Evolutionary conservation across 1,140 invertebrate genomes (phyloP).

Genomic region (Ceratina australensis): DNA sequence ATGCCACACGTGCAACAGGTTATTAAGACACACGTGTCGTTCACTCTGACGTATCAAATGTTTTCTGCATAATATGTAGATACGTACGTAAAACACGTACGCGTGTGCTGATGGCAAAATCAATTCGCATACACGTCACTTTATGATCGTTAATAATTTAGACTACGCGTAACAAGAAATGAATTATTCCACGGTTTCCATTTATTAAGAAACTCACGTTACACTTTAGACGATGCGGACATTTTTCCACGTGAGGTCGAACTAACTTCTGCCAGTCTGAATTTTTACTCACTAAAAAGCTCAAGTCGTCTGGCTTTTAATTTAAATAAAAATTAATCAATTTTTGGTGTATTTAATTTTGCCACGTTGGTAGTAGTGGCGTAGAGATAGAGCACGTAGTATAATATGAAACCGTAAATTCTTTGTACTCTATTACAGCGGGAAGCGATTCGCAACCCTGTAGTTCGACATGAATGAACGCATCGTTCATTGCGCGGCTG

Average conservation of each 20-base stretch:
- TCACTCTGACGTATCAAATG: background rate
- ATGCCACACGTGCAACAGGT: background rate
- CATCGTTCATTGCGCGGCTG: conserved; percentile 65
- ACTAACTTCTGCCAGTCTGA: background rate
- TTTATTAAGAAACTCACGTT: conserved; percentile 9
- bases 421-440: conserved; percentile 24
- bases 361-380: too few species aligned
- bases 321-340: too few species aligned
- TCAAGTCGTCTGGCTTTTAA: too few species aligned
- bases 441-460: background rate
- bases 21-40: background rate
- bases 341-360: too few species aligned
- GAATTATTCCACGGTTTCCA: conserved; percentile 12
- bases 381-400: too few species aligned
- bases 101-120: background rate
- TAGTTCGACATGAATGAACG: conserved; percentile 71
- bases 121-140: background rate
- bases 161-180: conserved; percentile 1
- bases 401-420: too few species aligned
- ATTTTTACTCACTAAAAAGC: too few species aligned
- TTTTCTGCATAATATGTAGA: conserved; percentile 8
- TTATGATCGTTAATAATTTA: conserved; percentile 11
- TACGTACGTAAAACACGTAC: background rate
- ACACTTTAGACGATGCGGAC: conserved; percentile 14
- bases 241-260: conserved; percentile 34